Evolutionary conservation across 2,113 vertebrate genomes (phyloP).

Genomic region (Irena cyanogastra): DNA sequence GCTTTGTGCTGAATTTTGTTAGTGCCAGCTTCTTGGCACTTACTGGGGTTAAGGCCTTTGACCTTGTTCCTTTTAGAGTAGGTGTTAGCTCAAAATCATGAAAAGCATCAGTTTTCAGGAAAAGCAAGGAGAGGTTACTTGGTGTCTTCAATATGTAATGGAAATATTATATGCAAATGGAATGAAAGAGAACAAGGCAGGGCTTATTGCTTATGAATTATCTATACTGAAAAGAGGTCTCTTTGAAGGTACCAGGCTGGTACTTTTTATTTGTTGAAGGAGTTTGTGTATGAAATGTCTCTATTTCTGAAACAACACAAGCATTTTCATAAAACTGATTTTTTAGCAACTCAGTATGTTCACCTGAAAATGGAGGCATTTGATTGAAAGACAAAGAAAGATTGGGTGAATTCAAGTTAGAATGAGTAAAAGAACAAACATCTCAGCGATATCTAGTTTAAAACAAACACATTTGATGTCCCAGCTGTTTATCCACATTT

Average conservation of each 20-base stretch:
- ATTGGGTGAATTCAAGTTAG: not conserved
- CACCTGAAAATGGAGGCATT: not conserved
- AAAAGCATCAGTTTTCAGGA: not conserved
- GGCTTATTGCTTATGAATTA: not conserved
- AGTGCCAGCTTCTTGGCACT: not conserved
- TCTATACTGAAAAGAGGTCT: not conserved
- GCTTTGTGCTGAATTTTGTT: not conserved
- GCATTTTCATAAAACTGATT: not conserved
- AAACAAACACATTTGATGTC: not conserved
- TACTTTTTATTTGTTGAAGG: not conserved
- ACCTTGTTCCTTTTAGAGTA: not conserved
- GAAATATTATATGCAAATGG: not conserved
- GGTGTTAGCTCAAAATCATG: not conserved
- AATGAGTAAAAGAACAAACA: not conserved
- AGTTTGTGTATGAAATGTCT: not conserved
- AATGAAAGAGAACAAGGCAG: not conserved
- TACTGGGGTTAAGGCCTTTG: not conserved
- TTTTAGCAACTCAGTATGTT: not conserved
- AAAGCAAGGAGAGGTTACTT: not conserved
- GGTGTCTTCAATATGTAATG: not conserved
- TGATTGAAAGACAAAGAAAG: not conserved
- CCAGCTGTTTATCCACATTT: not conserved
- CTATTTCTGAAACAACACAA: not conserved
- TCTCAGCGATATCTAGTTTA: not conserved
- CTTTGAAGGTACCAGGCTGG: not conserved